Conservation (phyloP, 2,888 invertebrate species). For the Pediacus dermestoides region DNA sequence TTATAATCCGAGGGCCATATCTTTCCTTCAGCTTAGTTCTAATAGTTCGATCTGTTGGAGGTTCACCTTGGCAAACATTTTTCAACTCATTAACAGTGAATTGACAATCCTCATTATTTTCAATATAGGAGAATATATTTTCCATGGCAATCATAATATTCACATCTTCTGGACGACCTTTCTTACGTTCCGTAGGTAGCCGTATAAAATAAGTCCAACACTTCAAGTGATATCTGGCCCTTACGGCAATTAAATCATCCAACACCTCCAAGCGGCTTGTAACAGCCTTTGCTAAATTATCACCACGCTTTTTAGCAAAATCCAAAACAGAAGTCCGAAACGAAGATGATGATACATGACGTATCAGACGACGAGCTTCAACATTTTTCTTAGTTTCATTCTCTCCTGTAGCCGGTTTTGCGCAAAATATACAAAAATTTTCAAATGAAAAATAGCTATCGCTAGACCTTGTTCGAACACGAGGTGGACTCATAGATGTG, state of each 20-base stretch:
- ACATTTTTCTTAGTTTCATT: neutral
- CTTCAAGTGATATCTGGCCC: conserved; percentile 2
- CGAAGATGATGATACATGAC: conserved; percentile 1
- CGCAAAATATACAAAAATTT: conserved; percentile 1
- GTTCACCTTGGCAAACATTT: conserved; percentile 12
- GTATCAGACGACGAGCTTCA: conserved; percentile 1
- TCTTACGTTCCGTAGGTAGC: conserved; percentile 1
- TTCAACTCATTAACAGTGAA: conserved; percentile 2
- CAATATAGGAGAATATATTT: conserved; percentile 1
- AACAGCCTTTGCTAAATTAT: conserved; percentile 1
- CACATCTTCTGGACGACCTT: conserved; percentile 2
- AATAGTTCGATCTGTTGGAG: conserved; percentile 13
- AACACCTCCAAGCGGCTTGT: neutral
- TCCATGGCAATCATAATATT: neutral
- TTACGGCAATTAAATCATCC: conserved; percentile 2
- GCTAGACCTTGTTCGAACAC: conserved; percentile 2
- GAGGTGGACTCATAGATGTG: conserved; percentile 1
- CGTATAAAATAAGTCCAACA: conserved; percentile 2
- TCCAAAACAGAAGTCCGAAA: conserved; percentile 2
- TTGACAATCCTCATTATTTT: conserved; percentile 1
- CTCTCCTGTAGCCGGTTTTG: neutral
- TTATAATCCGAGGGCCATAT: conserved; percentile 3
- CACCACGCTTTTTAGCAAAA: conserved; percentile 2
- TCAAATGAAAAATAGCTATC: conserved; percentile 1
- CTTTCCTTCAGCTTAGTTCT: conserved; percentile 1